Evolutionary conservation across 2,113 vertebrate species (phyloP).

Genomic region (Odocoileus hemionus): DNA sequence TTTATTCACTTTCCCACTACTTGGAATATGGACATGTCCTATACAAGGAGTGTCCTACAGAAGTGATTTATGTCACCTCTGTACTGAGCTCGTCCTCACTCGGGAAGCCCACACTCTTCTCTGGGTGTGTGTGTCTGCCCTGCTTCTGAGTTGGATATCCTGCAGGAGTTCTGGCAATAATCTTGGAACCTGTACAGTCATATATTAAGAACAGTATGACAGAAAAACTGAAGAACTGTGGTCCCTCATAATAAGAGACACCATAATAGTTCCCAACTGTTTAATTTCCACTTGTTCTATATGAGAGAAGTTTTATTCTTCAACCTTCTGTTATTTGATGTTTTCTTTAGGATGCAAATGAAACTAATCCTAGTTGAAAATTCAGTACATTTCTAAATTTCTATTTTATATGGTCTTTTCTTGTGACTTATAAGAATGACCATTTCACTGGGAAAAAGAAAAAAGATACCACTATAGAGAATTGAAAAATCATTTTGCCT

Average conservation of each 20-base stretch:
- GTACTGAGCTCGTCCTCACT: background rate
- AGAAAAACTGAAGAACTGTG: background rate
- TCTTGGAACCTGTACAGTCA: background rate
- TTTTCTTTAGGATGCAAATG: background rate
- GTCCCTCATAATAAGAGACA: background rate
- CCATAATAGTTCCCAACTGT: background rate
- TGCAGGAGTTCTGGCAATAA: background rate
- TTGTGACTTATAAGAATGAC: background rate
- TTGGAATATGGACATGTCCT: background rate
- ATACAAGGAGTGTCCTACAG: background rate
- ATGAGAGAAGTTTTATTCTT: background rate
- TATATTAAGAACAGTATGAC: background rate
- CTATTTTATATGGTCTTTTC: background rate
- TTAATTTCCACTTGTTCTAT: background rate
- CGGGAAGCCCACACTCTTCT: background rate
- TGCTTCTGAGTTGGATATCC: background rate
- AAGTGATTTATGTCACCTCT: background rate
- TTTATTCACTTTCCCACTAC: background rate
- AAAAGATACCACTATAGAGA: background rate
- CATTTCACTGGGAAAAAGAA: background rate
- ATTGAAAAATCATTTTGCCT: background rate
- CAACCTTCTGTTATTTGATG: background rate
- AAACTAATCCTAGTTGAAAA: background rate
- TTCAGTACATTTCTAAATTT: background rate
- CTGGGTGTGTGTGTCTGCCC: background rate